Evolutionary conservation across 2,797 vertebrate genomes (phyloP).

Genomic region (Rachycentron canadum): DNA sequence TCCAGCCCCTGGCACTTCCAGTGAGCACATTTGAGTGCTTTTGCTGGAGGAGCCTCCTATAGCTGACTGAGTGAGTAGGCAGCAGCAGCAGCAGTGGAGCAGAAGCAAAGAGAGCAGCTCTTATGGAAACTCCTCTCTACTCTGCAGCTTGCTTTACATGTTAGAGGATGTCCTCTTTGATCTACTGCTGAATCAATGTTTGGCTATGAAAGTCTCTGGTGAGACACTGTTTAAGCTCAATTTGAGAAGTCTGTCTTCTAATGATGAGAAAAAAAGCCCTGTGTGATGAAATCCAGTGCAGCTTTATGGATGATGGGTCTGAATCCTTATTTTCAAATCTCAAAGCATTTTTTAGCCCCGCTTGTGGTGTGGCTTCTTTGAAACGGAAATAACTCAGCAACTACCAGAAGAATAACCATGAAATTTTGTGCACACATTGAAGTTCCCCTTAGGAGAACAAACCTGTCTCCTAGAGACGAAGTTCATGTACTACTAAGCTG

Average conservation of each 20-base stretch:
- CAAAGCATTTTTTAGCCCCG: background rate
- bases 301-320: constrained; percentile 7
- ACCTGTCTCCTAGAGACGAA: background rate
- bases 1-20: constrained; percentile 74
- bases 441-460: background rate
- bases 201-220: constrained; percentile 27
- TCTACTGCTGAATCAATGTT: constrained; percentile 56
- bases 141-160: constrained; percentile 54
- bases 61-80: constrained; percentile 76
- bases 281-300: constrained; percentile 51
- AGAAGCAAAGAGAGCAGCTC: constrained; percentile 55
- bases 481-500: background rate
- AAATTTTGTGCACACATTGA: background rate
- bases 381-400: background rate
- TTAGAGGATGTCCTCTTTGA: constrained; percentile 60
- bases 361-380: background rate
- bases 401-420: background rate
- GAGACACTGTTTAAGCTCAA: constrained; percentile 29
- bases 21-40: constrained; percentile 74
- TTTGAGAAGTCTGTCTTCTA: constrained; percentile 35
- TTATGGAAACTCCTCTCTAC: constrained; percentile 70
- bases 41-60: constrained; percentile 78
- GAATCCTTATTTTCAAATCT: constrained; percentile 17
- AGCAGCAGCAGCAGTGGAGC: constrained; percentile 55
- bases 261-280: constrained; percentile 32